phyloP scores from a whole-genome alignment of 2,797 vertebrate genomes.

The Pogoniulus pusillus region DNA sequence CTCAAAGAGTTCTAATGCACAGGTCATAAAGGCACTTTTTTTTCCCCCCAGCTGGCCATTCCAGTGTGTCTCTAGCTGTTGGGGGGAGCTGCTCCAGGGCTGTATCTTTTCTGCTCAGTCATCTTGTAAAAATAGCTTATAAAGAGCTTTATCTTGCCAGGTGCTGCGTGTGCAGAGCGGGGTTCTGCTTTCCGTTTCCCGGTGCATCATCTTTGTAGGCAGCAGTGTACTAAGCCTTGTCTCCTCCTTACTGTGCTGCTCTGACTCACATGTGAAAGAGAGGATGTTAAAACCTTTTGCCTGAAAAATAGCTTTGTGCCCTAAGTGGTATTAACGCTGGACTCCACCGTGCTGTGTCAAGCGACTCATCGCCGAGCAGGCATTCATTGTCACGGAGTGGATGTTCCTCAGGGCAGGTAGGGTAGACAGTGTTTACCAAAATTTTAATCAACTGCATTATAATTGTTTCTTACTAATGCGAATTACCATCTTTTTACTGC shows the following conservation, averaged over 20 bases:
- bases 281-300: not conserved
- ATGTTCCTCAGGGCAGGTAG: not conserved
- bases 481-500: conserved; percentile 5
- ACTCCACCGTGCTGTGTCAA: not conserved
- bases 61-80: not conserved
- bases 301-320: not conserved
- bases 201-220: not conserved
- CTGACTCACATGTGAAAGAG: not conserved
- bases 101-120: not conserved
- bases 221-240: not conserved
- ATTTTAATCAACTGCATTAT: not conserved
- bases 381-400: not conserved
- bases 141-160: not conserved
- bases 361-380: too few relatives aligned
- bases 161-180: rapidly evolving
- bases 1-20: not conserved
- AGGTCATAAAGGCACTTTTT: not conserved
- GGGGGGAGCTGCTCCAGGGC: not conserved
- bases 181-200: not conserved
- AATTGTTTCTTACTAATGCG: conserved; percentile 22
- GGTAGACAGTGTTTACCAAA: not conserved
- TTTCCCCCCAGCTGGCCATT: not conserved
- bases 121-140: not conserved
- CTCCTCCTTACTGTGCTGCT: not conserved
- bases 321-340: not conserved